A percentile compares a stretch with the other conserved stretches of the same genome.
These are phyloP conservation scores for Bellardia bayeri DNA, from an alignment of 2,888 invertebrate species.

Conservation along the genomic window DNA sequence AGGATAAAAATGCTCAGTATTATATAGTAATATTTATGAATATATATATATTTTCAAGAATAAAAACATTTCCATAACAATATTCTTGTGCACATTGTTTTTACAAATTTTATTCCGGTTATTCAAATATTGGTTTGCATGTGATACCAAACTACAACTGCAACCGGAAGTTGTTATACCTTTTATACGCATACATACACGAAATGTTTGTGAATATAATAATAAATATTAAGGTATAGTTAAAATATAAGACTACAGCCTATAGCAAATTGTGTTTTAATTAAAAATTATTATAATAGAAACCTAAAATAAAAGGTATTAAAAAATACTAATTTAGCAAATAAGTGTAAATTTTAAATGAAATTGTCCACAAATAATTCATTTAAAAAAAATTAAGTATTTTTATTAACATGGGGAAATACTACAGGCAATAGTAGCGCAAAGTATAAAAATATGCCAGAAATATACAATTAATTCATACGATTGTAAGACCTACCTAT, in stretches of 20 bases:
- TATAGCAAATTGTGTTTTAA: too few species aligned
- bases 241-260: too few species aligned
- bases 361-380: background rate
- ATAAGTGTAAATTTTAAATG: background rate
- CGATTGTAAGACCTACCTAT: too few species aligned
- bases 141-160: conserved; percentile 6
- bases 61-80: background rate
- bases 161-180: background rate
- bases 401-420: too few species aligned
- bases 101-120: background rate
- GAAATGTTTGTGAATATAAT: background rate
- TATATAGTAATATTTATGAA: background rate
- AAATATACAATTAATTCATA: background rate
- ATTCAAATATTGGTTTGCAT: background rate
- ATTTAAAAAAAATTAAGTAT: too few species aligned
- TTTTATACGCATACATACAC: background rate
- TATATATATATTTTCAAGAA: background rate
- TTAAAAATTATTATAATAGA: too few species aligned
- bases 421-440: too few species aligned
- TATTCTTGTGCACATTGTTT: background rate
- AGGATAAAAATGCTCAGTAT: background rate
- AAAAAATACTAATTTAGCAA: too few species aligned
- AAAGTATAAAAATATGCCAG: background rate
- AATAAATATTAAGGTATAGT: background rate
- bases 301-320: too few species aligned